Base-by-base conservation (phyloP, 2,113 vertebrate species). In the Macheiramphus alcinus region DNA sequence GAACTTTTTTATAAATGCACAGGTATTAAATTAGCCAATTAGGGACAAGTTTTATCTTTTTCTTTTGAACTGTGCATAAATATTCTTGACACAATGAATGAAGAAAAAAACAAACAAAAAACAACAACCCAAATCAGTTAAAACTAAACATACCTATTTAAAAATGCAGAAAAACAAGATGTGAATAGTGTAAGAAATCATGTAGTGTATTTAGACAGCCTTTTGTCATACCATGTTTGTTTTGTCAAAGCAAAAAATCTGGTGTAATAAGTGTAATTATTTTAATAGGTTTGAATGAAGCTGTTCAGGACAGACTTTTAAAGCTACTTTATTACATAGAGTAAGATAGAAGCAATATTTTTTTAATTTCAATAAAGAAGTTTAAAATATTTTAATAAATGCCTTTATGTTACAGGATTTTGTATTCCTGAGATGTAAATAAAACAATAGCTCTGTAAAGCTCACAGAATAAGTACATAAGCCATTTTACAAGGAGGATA, bases 401-500 rank as follows among this genome's bases (percentile, higher is more conserved):
- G 25, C 17, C 43, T 80, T 93, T 92, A 34, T 79, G 27, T 88
- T 91, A 85, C 18, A 71, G 93, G 65, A 80, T 94, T 91, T 83
- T 97, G 50, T 90, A 93, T 91, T 95, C 63, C 70, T 66, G 74
- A 82, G 91, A 97, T 1, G 31, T 97, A 97, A 98, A 98, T 96
- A 98, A 97, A 97, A 97, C 93, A 96, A 23, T 92, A 90, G 92
- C 47, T 88, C 70, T 52, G 62, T 52, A 90, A 97, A 96, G 62
- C 78, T 80, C 70, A 95, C 76, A 74, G 92, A 97, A 93, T 94
- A 92, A 87, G 94, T 93, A 72, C 56, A 82, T 90, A 97, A 97
- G 86, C 88, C 80, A 93, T 97, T 97, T 97, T 98, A 95, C 79
- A 94, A 95, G 83, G 62, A 83, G 67, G 72, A 97, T 97, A 90